A percentile compares a stretch with the other conserved stretches of the same genome.
Conservation (phyloP, 2,888 invertebrate species). For the Lamellibrachia satsuma region DNA sequence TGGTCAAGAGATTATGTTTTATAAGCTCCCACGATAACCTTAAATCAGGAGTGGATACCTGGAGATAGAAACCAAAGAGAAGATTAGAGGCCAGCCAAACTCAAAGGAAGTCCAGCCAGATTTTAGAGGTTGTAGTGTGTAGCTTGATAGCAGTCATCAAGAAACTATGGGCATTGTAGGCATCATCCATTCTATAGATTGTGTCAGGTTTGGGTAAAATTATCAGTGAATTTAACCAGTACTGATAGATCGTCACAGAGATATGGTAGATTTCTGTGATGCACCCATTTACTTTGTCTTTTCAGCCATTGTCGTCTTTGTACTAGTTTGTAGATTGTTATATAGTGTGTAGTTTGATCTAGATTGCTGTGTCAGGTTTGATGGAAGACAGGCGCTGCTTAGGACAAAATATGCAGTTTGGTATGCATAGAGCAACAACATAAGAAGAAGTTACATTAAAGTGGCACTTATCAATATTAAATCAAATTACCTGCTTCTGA, state of each 20-base stretch:
- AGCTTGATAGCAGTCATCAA: neutral
- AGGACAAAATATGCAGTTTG: neutral
- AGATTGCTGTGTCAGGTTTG: conserved; percentile 6
- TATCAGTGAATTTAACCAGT: neutral
- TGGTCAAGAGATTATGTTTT: neutral
- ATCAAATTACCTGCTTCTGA: conserved; percentile 9
- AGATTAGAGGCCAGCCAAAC: neutral
- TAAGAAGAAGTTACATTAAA: neutral
- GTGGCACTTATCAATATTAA: neutral
- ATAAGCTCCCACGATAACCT: neutral
- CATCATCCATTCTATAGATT: neutral
- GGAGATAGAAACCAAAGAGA: neutral
- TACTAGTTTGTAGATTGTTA: neutral
- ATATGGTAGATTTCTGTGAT: neutral
- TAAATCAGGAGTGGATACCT: neutral
- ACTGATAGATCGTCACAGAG: neutral
- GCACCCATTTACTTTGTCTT: neutral
- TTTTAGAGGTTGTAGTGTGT: no score
- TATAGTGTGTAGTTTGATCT: neutral
- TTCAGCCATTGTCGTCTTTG: neutral
- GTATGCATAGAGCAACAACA: neutral
- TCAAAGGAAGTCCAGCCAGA: no score
- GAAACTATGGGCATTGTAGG: conserved; percentile 2
- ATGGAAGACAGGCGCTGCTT: neutral
- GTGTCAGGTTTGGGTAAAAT: neutral